Base-by-base conservation (phyloP, 2,797 vertebrate species). In the Lates japonicus region DNA sequence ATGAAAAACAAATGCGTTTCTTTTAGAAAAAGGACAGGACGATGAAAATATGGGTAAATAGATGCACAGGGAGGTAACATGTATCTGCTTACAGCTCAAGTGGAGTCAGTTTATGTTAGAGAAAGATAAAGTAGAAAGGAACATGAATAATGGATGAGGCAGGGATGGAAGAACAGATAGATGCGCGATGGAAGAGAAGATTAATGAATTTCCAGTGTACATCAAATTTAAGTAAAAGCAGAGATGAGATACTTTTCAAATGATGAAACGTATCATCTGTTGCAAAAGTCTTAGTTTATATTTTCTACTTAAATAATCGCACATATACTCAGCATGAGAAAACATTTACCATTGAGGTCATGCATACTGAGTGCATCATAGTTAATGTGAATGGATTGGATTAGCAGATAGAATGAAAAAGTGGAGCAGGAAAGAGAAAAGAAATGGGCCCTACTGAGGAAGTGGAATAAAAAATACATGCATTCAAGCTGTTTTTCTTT, bases 81-180 rank as follows among this genome's bases (percentile, higher is more conserved):
- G 72, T 76, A 83, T 92, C 80, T 86, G 80, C 88, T 89, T 92
- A 89, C 78, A 82, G 70, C 86, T 81, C 42, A 69, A 88, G 80
- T 80, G 76, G 72, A 89, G 82, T 89, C 72, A 60, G 74, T 86
- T 82, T 78, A 74, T 88, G 77, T 82, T 80, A 35, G 83, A 87
- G 80, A 77, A 44, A 55, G 84, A 93, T 85, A 86, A 86, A 88
- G 73, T 37, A 86, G 85, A 87, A 77, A 79, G 25, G 35, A 44
- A n/a, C 29, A 82, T 92, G 69, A 86, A 91, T 91, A 90, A 92
- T 90, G 78, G 83, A 93, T 87, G 74, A 85, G 44, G 66, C 25
- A 37, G 42, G 62, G 57, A 85, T 82, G 54, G 83, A 83, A 79
- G 70, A 86, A 87, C 61, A 74, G 80, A 87, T 57, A 86, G 76